Conservation (phyloP, 2,888 invertebrate genomes). For the Amphipoea oculea region DNA sequence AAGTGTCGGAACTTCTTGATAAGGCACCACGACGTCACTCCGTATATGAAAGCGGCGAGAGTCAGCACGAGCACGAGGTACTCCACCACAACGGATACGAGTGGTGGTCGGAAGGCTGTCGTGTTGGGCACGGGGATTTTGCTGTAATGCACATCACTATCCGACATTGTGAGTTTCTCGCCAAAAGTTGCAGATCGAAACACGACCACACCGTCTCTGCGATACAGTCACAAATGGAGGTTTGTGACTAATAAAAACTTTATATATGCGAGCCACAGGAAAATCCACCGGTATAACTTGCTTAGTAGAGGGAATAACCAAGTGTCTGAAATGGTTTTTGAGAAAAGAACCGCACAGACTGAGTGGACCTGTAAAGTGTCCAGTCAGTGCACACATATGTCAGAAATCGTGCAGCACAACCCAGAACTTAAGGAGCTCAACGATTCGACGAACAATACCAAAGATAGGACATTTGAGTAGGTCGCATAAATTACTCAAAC, state of each 20-base stretch:
- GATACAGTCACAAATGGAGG: slow-evolving; percentile 36
- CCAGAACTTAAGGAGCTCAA: no score
- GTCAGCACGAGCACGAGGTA: slow-evolving; percentile 44
- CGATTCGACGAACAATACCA: no score
- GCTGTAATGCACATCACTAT: slow-evolving; percentile 53
- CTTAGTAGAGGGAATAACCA: slow-evolving; percentile 14
- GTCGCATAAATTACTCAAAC: no score
- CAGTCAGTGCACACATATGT: no score
- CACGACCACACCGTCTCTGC: slow-evolving; percentile 43
- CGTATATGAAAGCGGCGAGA: slow-evolving; percentile 42
- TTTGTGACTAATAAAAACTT: slow-evolving; percentile 26
- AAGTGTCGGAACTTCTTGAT: slow-evolving; percentile 50
- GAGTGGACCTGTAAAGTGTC: no score
- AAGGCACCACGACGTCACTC: slow-evolving; percentile 43
- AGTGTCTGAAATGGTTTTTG: no score
- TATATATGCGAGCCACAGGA: slow-evolving; percentile 40
- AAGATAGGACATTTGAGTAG: no score
- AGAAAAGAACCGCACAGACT: no score
- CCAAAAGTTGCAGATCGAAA: slow-evolving; percentile 9
- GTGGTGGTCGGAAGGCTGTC: slow-evolving; percentile 44
- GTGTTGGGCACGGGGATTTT: slow-evolving; percentile 43
- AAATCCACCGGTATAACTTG: slow-evolving; percentile 38
- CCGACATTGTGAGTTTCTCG: slow-evolving; percentile 35
- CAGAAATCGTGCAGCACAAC: no score
- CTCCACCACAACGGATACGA: slow-evolving; percentile 42